phyloP scores from a whole-genome alignment of 1,140 invertebrate species.

The Drosophila sp. region DNA sequence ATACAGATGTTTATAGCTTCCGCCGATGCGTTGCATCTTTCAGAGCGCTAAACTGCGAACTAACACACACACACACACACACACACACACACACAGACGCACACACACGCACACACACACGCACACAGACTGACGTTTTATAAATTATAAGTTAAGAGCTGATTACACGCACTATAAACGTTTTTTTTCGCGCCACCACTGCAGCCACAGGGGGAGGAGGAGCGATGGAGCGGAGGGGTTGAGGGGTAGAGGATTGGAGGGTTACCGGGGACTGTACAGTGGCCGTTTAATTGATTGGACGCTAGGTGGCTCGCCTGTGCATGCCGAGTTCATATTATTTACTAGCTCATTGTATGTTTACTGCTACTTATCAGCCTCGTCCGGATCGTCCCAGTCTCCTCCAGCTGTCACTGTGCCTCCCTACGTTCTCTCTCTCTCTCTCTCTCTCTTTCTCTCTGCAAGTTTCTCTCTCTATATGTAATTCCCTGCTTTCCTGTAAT shows the following conservation, averaged over 20 bases:
- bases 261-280: slow-evolving; percentile 23
- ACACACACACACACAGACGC: background rate
- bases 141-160: slow-evolving; percentile 82
- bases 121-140: slow-evolving; percentile 35
- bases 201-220: background rate
- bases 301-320: slow-evolving; percentile 30
- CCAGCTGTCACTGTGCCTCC: background rate
- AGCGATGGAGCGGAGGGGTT: no score
- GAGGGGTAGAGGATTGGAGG: no score
- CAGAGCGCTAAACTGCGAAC: slow-evolving; percentile 75
- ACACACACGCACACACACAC: slow-evolving; percentile 26
- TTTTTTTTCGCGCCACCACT: slow-evolving; percentile 61
- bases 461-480: background rate
- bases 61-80: slow-evolving; percentile 44
- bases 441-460: background rate
- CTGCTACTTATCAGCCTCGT: slow-evolving; percentile 57
- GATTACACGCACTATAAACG: slow-evolving; percentile 82
- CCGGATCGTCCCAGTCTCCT: slow-evolving; percentile 17
- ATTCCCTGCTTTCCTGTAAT: no score
- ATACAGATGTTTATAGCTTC: slow-evolving; percentile 82
- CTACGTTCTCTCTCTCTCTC: background rate
- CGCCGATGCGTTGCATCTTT: slow-evolving; percentile 68
- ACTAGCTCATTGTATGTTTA: slow-evolving; percentile 59
- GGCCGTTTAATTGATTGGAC: slow-evolving; percentile 71
- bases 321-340: slow-evolving; percentile 47